These are phyloP conservation scores for Trachemys scripta DNA, from an alignment of 2,113 vertebrate genomes.

Conservation along the genomic window DNA sequence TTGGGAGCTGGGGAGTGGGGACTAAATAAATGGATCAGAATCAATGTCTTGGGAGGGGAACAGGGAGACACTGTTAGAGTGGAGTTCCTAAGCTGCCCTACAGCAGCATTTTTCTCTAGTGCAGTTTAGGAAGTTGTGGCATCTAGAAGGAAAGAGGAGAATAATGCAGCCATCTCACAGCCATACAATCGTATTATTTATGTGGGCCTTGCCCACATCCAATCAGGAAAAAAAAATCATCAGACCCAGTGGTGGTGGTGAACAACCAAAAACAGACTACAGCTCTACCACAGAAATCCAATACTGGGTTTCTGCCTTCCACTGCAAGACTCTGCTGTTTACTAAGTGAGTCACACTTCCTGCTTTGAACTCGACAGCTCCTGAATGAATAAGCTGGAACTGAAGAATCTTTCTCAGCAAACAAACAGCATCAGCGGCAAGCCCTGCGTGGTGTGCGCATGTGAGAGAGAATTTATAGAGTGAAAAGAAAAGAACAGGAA, in stretches of 20 bases:
- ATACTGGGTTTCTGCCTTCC: constrained; percentile 1
- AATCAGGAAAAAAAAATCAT: accelerated
- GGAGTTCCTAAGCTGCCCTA: background rate
- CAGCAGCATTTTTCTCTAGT: background rate
- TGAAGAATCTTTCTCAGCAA: constrained; percentile 41
- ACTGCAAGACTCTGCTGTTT: constrained; percentile 64
- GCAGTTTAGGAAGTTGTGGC: background rate
- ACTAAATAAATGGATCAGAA: background rate
- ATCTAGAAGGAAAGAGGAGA: accelerated
- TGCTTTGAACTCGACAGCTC: constrained; percentile 51
- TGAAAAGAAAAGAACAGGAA: constrained; percentile 58
- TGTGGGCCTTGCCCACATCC: background rate
- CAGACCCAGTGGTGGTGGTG: background rate
- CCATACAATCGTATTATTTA: accelerated
- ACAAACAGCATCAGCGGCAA: constrained; percentile 37
- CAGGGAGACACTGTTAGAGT: background rate
- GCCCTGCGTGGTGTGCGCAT: background rate
- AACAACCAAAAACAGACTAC: background rate
- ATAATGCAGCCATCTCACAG: background rate
- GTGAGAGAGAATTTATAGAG: constrained; percentile 35
- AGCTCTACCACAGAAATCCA: constrained; percentile 31
- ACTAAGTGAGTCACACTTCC: constrained; percentile 74
- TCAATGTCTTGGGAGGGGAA: background rate
- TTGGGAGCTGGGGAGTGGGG: background rate
- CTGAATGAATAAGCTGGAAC: constrained; percentile 66